These are phyloP conservation scores for Lepidocyrtoides sp. DNA, from an alignment of 2,888 invertebrate genomes.

Conservation along the genomic window DNA sequence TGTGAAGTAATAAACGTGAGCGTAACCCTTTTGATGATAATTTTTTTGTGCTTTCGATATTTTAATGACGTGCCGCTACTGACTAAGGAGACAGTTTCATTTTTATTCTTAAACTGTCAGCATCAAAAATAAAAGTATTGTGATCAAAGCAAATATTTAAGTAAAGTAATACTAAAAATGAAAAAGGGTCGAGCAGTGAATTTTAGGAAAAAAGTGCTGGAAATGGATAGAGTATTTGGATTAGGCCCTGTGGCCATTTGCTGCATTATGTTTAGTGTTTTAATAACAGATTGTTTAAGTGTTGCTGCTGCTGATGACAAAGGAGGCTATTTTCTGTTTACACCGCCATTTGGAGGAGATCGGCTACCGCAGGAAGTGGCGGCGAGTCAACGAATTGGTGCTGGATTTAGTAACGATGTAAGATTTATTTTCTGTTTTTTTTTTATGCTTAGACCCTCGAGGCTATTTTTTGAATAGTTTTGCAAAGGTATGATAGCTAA, in stretches of 20 bases:
- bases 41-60: conserved; percentile 6
- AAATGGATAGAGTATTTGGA: not conserved
- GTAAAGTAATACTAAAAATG: not conserved
- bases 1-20: not conserved
- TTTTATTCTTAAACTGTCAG: conserved; percentile 55
- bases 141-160: not conserved
- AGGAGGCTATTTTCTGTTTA: conserved; percentile 36
- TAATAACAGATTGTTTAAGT: conserved; percentile 9
- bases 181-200: not conserved
- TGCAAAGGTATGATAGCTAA: not conserved
- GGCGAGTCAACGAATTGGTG: conserved; percentile 1
- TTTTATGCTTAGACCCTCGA: too few relatives aligned
- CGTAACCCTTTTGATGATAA: not conserved
- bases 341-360: conserved; percentile 47
- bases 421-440: too few relatives aligned
- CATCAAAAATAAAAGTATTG: conserved; percentile 26
- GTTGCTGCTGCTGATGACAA: not conserved
- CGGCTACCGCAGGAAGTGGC: not conserved
- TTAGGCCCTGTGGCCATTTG: not conserved
- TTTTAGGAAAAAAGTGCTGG: not conserved
- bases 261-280: not conserved
- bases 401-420: not conserved
- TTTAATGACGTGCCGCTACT: conserved; percentile 1
- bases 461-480: too few relatives aligned
- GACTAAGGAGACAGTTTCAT: conserved; percentile 56